Conservation (phyloP, 1,140 invertebrate genomes). For the Ceratosolen solmsi region DNA sequence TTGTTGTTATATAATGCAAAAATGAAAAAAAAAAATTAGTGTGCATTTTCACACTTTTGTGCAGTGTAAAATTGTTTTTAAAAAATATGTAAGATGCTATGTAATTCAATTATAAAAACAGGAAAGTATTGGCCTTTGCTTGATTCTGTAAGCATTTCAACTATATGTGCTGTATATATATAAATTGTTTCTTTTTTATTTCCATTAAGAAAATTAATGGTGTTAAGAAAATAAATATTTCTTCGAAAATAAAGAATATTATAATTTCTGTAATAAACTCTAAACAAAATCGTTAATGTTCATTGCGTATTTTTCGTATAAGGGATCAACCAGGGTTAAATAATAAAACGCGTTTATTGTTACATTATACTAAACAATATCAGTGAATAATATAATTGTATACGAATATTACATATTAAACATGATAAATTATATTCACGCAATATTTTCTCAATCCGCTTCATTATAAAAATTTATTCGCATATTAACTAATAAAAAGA, state of each 20-base stretch:
- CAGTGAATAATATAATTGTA: constrained; percentile 28
- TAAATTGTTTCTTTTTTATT: neutral
- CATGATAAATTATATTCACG: neutral
- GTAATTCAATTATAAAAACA: neutral
- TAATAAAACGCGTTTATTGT: neutral
- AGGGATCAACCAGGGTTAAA: constrained; percentile 36
- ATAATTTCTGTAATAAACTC: neutral
- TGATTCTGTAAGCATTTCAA: constrained; percentile 12
- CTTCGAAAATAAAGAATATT: neutral
- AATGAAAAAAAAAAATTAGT: neutral
- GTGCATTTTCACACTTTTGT: constrained; percentile 31
- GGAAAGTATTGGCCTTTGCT: neutral
- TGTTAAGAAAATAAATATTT: neutral
- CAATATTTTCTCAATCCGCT: constrained; percentile 28
- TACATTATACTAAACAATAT: constrained; percentile 21
- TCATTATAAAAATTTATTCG: constrained; percentile 38
- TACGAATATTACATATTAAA: constrained; percentile 29
- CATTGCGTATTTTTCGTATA: neutral
- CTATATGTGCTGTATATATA: constrained; percentile 16
- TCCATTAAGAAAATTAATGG: neutral
- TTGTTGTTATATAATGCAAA: constrained; percentile 26
- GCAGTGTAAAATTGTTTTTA: neutral
- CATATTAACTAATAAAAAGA: constrained; percentile 30
- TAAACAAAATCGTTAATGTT: neutral
- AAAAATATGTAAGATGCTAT: neutral